Evolutionary conservation across 2,888 invertebrate genomes (phyloP).

Genomic region (Drosophila prostipennis): DNA sequence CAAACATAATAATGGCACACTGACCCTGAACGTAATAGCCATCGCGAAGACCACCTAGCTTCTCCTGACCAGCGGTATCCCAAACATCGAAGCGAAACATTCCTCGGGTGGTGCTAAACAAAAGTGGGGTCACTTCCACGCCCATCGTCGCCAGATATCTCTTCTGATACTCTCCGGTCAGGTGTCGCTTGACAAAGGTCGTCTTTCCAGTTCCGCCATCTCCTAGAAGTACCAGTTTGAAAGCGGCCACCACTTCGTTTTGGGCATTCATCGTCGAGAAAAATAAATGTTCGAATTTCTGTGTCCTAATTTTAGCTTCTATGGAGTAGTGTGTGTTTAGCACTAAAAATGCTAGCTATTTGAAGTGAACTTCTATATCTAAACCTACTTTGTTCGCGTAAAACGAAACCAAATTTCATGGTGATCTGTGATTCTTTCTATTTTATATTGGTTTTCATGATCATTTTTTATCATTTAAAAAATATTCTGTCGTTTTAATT

Average conservation of each 20-base stretch:
- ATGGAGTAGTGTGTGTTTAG: neutral
- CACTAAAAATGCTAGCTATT: neutral
- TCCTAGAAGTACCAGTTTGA: constrained; percentile 85
- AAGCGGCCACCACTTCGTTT: neutral
- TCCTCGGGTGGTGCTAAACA: constrained; percentile 99
- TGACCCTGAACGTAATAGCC: neutral
- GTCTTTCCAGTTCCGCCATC: constrained; percentile 99
- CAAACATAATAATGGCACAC: neutral
- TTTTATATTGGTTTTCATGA: too few relatives aligned
- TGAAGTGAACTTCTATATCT: neutral
- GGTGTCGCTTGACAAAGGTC: constrained; percentile 99
- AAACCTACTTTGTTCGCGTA: neutral
- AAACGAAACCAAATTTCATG: neutral
- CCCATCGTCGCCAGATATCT: constrained; percentile 98
- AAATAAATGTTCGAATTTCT: neutral
- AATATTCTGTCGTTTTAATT: too few relatives aligned
- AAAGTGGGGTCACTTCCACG: constrained; percentile 86
- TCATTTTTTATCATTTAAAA: too few relatives aligned
- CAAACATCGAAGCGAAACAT: constrained; percentile 99
- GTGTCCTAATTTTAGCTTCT: neutral
- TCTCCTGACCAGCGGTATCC: constrained; percentile 99
- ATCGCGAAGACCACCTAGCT: neutral
- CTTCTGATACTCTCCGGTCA: constrained; percentile 99
- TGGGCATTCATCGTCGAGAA: neutral
- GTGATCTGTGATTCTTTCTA: too few relatives aligned